Conservation (phyloP, 2,113 vertebrate species). For the Podocnemis expansa region DNA sequence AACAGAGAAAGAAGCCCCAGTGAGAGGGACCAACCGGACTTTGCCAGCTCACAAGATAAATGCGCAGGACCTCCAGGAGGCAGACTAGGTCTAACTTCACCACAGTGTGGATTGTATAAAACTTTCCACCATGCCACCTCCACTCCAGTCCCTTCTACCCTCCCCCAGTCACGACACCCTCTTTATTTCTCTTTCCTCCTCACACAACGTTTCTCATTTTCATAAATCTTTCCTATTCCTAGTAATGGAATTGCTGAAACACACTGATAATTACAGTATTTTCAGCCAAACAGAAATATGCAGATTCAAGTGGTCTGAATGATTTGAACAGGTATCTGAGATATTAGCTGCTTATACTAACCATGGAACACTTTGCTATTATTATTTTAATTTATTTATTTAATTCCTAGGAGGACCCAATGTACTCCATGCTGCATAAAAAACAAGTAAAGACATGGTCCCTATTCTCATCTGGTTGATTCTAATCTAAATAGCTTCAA, state of each 20-base stretch:
- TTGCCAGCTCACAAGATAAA: too few relatives aligned
- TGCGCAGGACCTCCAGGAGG: too few relatives aligned
- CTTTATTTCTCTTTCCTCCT: not conserved
- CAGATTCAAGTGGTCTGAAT: not conserved
- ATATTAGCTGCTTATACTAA: not conserved
- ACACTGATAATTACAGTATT: not conserved
- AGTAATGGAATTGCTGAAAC: not conserved
- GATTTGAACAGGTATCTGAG: not conserved
- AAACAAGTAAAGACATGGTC: too few relatives aligned
- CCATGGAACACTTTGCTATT: not conserved
- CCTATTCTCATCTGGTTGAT: too few relatives aligned
- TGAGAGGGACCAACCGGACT: too few relatives aligned
- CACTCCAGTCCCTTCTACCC: fast-evolving
- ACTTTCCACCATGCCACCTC: not conserved
- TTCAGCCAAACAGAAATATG: not conserved
- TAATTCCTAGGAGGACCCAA: not conserved
- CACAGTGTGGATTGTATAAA: too few relatives aligned
- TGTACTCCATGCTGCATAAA: not conserved
- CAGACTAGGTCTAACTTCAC: too few relatives aligned
- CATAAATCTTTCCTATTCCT: not conserved
- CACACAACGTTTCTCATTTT: not conserved
- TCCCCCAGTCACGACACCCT: not conserved
- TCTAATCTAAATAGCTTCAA: too few relatives aligned
- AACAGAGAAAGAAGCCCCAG: too few relatives aligned
- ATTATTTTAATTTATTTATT: not conserved